Conservation (phyloP, 2,797 vertebrate genomes). For the Pangasius sanitwongsei region DNA sequence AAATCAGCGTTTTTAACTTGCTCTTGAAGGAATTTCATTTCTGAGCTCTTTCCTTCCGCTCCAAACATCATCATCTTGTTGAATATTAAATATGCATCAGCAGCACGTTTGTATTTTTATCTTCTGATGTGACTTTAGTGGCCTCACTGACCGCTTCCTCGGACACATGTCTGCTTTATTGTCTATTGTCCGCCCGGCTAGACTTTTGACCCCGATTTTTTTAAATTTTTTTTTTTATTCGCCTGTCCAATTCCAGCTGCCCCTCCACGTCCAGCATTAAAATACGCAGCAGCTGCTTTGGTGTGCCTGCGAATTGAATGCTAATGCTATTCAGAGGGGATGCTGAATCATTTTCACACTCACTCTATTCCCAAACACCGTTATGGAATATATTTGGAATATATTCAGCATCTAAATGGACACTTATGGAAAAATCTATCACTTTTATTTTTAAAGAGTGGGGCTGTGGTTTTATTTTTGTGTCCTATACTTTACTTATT, state of each 20-base stretch:
- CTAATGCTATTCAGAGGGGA: conserved; percentile 72
- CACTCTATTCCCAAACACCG: conserved; percentile 29
- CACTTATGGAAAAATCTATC: conserved; percentile 27
- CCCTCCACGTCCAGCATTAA: conserved; percentile 71
- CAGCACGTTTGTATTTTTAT: background rate
- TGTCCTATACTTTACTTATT: conserved; percentile 39
- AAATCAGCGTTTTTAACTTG: background rate
- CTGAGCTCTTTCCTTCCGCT: background rate
- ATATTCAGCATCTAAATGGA: conserved; percentile 13
- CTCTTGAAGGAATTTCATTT: background rate
- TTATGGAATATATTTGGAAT: conserved; percentile 37
- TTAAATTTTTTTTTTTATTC: conserved; percentile 73
- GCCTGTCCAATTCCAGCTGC: conserved; percentile 78
- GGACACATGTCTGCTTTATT: conserved; percentile 72
- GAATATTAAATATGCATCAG: background rate
- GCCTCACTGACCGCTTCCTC: conserved; percentile 11
- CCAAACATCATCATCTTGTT: background rate
- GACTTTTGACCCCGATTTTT: conserved; percentile 78
- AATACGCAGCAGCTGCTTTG: conserved; percentile 76
- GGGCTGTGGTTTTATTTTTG: background rate
- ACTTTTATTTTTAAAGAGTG: conserved; percentile 13
- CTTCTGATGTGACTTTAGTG: background rate
- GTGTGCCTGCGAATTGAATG: conserved; percentile 66
- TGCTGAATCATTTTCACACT: conserved; percentile 66
- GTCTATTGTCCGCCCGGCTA: conserved; percentile 76